These are phyloP conservation scores for Spisula solida DNA, from an alignment of 2,888 invertebrate genomes.

Conservation along the genomic window DNA sequence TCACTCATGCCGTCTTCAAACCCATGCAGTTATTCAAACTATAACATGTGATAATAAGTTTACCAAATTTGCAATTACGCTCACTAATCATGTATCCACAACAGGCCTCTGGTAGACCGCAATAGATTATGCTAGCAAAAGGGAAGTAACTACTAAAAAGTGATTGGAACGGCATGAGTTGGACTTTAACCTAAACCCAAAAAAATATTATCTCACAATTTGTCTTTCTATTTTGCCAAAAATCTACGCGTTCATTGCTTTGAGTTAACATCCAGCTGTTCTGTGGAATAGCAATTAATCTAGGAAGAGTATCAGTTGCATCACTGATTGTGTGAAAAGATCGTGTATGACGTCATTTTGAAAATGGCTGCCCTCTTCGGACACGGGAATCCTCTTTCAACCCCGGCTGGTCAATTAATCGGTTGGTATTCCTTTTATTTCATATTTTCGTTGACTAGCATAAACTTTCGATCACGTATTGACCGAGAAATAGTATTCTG, in stretches of 20 bases:
- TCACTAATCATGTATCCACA: too few relatives aligned
- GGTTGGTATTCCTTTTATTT: slow-evolving; percentile 71
- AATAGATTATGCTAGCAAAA: too few relatives aligned
- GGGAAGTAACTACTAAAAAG: too few relatives aligned
- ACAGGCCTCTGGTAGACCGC: too few relatives aligned
- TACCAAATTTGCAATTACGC: too few relatives aligned
- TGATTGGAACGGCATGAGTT: background rate
- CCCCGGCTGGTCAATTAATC: slow-evolving; percentile 85
- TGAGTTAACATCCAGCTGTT: background rate
- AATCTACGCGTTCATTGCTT: background rate
- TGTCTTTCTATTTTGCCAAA: background rate
- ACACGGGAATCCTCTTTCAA: slow-evolving; percentile 85
- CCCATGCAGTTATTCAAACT: too few relatives aligned
- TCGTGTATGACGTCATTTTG: slow-evolving; percentile 74
- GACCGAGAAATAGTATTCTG: too few relatives aligned
- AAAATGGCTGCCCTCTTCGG: slow-evolving; percentile 86
- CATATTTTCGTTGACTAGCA: background rate
- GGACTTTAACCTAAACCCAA: background rate
- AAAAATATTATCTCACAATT: slow-evolving; percentile 27
- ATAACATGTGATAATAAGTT: too few relatives aligned
- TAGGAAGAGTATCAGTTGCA: background rate
- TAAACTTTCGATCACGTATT: background rate
- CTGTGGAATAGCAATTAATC: background rate
- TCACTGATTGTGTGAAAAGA: background rate
- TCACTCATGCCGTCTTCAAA: too few relatives aligned